Percentiles rank a stretch among this genome's conserved stretches.
These are phyloP conservation scores for Chelidonichthys spinosus DNA, from an alignment of 2,797 vertebrate species.

Conservation along the genomic window DNA sequence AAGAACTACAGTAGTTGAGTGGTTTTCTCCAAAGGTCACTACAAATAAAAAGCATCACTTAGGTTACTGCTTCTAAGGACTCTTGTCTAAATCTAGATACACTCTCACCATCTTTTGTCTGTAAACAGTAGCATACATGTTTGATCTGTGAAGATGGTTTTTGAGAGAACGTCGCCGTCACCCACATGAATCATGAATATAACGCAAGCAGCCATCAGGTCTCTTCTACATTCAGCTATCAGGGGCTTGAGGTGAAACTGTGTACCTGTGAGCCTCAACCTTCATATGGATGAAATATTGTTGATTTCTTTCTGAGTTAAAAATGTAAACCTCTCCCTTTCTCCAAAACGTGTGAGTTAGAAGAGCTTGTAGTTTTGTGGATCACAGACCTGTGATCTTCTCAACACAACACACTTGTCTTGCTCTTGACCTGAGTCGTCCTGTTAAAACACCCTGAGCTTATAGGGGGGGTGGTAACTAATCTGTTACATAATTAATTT, in stretches of 20 bases:
- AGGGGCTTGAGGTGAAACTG: not conserved
- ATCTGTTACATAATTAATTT: not conserved
- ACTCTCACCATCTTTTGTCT: not conserved
- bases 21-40: not conserved
- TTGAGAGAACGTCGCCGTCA: not conserved
- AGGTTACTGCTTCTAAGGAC: not conserved
- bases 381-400: not conserved
- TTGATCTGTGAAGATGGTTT: not conserved
- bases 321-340: slow-evolving; percentile 10
- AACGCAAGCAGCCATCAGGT: slow-evolving; percentile 28
- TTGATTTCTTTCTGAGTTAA: not conserved
- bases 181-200: slow-evolving; percentile 31
- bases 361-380: not conserved
- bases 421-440: slow-evolving; percentile 22
- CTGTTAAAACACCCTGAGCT: slow-evolving; percentile 8
- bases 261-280: not conserved
- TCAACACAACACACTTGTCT: slow-evolving; percentile 16
- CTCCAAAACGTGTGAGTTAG: not conserved
- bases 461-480: not conserved
- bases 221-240: slow-evolving; percentile 24
- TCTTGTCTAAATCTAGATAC: not conserved
- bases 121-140: not conserved
- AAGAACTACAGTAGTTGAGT: not conserved
- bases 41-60: not conserved
- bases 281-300: not conserved